Evolutionary conservation across 2,797 vertebrate genomes (phyloP).

Genomic region (Crenuchus spilurus): DNA sequence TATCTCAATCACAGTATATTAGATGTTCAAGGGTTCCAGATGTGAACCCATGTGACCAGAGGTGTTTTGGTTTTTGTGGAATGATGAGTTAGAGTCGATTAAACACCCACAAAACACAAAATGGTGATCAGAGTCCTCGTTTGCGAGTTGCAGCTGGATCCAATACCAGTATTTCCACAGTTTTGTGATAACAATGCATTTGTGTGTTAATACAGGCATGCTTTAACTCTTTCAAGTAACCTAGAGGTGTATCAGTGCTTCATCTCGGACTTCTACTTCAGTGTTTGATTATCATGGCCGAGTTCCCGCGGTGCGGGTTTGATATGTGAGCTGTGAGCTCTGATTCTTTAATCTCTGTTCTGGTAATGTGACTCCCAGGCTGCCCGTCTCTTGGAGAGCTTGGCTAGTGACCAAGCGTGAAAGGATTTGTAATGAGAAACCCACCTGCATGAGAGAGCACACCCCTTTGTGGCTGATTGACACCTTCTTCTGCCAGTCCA

Average conservation of each 20-base stretch:
- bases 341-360: constrained; percentile 23
- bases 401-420: constrained; percentile 28
- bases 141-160: neutral
- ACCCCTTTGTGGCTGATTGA: constrained; percentile 18
- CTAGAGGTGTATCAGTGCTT: neutral
- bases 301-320: constrained; percentile 29
- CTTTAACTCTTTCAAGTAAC: too few species aligned
- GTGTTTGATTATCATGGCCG: constrained; percentile 17
- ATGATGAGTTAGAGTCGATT: too few species aligned
- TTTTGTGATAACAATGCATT: neutral
- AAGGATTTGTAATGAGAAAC: constrained; percentile 51
- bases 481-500: constrained; percentile 18
- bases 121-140: neutral
- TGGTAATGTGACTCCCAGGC: constrained; percentile 33
- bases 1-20: too few species aligned
- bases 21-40: too few species aligned
- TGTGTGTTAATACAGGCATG: too few species aligned
- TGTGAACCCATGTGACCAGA: too few species aligned
- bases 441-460: constrained; percentile 21
- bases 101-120: neutral
- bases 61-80: too few species aligned
- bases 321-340: constrained; percentile 23
- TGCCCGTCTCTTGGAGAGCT: constrained; percentile 34
- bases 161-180: neutral
- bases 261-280: neutral